Percentiles rank a stretch among this genome's conserved stretches.
Conservation (phyloP, 2,797 vertebrate species). For the Geotria australis region DNA sequence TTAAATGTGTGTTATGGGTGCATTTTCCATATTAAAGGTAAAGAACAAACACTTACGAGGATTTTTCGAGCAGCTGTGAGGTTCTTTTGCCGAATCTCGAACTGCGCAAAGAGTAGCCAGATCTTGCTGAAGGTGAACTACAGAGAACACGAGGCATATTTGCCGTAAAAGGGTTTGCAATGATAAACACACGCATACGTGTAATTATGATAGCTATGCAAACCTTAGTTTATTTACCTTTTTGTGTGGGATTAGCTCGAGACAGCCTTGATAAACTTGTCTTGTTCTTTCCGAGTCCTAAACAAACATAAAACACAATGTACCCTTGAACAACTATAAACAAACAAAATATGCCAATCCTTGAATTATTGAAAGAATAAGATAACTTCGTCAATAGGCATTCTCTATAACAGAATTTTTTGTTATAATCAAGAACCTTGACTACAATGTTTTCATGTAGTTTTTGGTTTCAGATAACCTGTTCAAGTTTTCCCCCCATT, state of each 20-base stretch:
- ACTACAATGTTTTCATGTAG: too few species aligned
- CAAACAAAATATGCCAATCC: too few species aligned
- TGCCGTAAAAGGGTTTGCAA: background rate
- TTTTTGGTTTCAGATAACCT: too few species aligned
- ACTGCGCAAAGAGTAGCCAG: conserved; percentile 62
- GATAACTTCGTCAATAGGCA: background rate
- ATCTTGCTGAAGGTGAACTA: conserved; percentile 97
- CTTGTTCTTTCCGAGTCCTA: conserved; percentile 67
- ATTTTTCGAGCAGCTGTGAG: conserved; percentile 42
- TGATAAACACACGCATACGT: background rate
- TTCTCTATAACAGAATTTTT: background rate
- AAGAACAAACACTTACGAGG: conserved; percentile 27
- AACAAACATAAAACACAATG: too few species aligned
- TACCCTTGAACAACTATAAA: too few species aligned
- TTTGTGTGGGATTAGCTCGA: conserved; percentile 83
- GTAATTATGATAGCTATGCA: background rate
- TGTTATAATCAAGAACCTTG: too few species aligned
- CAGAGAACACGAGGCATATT: conserved; percentile 5
- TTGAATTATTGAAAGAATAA: conserved; percentile 1
- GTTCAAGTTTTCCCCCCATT: too few species aligned
- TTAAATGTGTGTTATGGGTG: too few species aligned
- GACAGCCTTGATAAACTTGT: conserved; percentile 69
- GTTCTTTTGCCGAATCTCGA: conserved; percentile 94
- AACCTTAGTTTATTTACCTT: conserved; percentile 25
- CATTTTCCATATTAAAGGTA: too few species aligned